Evolutionary conservation across 2,797 vertebrate genomes (phyloP), one percentile per base, ranked within the genome.

Genomic region (Alectoris magna): DNA sequence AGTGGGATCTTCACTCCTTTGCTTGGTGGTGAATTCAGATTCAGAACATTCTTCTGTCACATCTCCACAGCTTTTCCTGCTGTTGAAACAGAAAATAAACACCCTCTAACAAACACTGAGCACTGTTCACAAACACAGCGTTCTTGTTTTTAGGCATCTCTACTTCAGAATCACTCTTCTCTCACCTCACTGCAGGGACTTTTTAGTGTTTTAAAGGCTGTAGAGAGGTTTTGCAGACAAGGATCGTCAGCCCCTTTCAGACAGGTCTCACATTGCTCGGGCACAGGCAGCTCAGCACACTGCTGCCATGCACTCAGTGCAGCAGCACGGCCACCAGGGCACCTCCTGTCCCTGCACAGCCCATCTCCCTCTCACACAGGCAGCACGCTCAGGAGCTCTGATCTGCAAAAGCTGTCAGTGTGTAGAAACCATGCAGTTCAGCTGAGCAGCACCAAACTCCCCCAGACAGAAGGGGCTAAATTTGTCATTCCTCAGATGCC

Each of bases 41-140:
- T 70, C 91, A 18, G 6, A 53, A 83, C 36, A 39, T 71, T 58
- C 49, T 60, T 82, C 91, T 76, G 77, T 14, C 43, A 11, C 62
- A 39, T 22, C 55, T 49, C 71, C 38, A 11, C 14, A n/a, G 19
- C 19, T 89, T 78, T 82, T 90, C 69, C 87, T 95, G 81, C 68
- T 73, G 8, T 34, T 49, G 19, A 69, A 93, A 78, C 8, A 94
- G 46, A 91, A 91, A 81, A 90, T 11, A 88, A 88, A 59, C 4
- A 39, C 10, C 10, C 5, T 0, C 0, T 17, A 11, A 63, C n/a
- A 79, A 91, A 55, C 34, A 27, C 5, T 55, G 38, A 46, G 23
- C 23, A 66, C 62, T 63, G 31, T 56, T 71, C 46, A 15, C 18
- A 59, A 55, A 48, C 13, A 5, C 1, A 9, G 27, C 11, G 27